phyloP scores from a whole-genome alignment of 2,888 invertebrate genomes.

The Calliopum simillimum region DNA sequence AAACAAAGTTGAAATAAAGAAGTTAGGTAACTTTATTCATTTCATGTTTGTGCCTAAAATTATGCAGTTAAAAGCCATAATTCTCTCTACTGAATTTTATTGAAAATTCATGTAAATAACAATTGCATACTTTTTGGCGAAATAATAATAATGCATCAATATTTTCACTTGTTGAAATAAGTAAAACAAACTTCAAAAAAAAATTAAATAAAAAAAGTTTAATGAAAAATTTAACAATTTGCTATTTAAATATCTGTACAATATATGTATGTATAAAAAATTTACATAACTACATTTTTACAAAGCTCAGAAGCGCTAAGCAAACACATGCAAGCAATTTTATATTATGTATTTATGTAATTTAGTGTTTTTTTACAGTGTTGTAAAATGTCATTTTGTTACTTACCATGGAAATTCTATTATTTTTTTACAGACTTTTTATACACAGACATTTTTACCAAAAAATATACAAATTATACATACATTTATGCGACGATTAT shows the following conservation, averaged over 20 bases:
- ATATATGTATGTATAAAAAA: not conserved
- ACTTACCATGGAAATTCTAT: too few relatives aligned
- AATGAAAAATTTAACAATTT: constrained; percentile 27
- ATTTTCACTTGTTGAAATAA: constrained; percentile 15
- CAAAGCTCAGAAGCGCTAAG: not conserved
- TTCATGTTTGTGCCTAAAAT: not conserved
- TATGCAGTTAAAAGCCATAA: constrained; percentile 7
- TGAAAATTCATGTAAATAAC: not conserved
- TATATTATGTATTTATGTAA: not conserved
- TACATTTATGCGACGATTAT: too few relatives aligned
- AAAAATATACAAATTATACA: too few relatives aligned
- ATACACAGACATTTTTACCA: too few relatives aligned
- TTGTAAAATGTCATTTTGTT: too few relatives aligned
- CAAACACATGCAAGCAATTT: not conserved
- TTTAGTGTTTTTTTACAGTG: too few relatives aligned
- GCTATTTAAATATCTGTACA: not conserved
- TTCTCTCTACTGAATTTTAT: too few relatives aligned
- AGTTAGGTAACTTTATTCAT: constrained; percentile 22
- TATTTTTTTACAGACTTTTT: too few relatives aligned
- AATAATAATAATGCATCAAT: constrained; percentile 2
- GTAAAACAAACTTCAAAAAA: constrained; percentile 33
- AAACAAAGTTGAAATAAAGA: constrained; percentile 24
- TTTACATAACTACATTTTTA: not conserved
- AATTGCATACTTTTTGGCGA: not conserved
- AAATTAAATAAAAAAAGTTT: constrained; percentile 33